These are phyloP conservation scores for Muntiacus muntjak DNA, from an alignment of 2,113 vertebrate species.

Conservation along the genomic window DNA sequence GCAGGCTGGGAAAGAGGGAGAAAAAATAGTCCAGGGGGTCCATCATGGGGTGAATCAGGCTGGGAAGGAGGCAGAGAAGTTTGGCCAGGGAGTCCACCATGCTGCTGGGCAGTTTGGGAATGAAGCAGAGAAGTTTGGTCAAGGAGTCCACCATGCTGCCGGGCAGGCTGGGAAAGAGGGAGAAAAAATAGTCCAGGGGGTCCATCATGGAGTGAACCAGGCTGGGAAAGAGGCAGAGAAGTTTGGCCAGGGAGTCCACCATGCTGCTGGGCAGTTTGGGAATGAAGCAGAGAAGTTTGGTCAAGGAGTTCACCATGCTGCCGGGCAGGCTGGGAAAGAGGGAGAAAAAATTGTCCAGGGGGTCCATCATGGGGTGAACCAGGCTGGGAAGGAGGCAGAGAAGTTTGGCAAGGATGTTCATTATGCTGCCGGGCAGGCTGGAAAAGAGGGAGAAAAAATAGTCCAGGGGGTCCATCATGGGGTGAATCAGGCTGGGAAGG, in stretches of 20 bases:
- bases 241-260: not conserved
- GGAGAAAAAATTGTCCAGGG: not conserved
- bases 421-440: not conserved
- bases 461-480: not conserved
- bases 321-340: not conserved
- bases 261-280: not conserved
- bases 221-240: not conserved
- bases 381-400: not conserved
- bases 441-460: not conserved
- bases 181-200: not conserved
- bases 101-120: not conserved
- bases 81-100: not conserved
- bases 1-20: conserved; percentile 63
- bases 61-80: conserved; percentile 53
- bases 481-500: not conserved
- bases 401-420: not conserved
- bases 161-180: not conserved
- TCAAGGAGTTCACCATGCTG: rapidly evolving
- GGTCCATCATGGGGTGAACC: not conserved
- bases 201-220: not conserved
- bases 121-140: not conserved
- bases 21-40: not conserved
- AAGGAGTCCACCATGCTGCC: rapidly evolving
- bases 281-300: not conserved
- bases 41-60: conserved; percentile 33